Conservation (phyloP, 2,888 invertebrate species). For the Aphidoletes aphidimyza region DNA sequence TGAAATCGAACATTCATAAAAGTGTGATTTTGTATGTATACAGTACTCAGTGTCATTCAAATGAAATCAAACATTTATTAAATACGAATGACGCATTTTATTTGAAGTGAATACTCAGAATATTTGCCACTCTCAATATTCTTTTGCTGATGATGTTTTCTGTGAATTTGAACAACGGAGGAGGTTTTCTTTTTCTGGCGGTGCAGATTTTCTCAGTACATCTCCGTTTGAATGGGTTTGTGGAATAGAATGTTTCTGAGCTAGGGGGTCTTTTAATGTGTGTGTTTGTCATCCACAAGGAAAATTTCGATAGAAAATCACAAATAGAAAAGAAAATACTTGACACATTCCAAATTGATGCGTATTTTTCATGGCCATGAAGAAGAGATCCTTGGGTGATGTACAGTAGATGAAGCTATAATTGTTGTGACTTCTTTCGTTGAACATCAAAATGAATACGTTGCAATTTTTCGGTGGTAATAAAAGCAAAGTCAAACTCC, state of each 20-base stretch:
- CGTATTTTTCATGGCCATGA: too few species aligned
- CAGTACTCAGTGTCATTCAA: not conserved
- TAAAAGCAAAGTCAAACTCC: too few species aligned
- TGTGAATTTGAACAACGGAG: not conserved
- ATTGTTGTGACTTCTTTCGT: too few species aligned
- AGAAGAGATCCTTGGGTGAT: too few species aligned
- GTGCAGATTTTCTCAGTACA: not conserved
- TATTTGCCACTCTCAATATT: too few species aligned
- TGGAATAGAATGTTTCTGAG: not conserved
- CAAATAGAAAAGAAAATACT: not conserved
- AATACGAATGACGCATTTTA: not conserved
- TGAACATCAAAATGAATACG: too few species aligned
- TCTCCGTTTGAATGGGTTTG: not conserved
- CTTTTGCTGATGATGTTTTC: not conserved
- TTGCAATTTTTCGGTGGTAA: too few species aligned
- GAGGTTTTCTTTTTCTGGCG: not conserved
- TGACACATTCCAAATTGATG: not conserved
- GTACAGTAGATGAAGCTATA: too few species aligned
- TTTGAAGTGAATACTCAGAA: too few species aligned
- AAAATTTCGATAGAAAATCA: slow-evolving; percentile 5
- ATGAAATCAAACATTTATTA: not conserved
- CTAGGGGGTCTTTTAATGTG: not conserved
- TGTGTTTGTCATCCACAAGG: not conserved
- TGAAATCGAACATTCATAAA: too few species aligned
- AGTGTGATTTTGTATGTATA: too few species aligned